Base-by-base conservation (phyloP, 1,140 invertebrate genomes). In the Caenorhabditis latens region DNA sequence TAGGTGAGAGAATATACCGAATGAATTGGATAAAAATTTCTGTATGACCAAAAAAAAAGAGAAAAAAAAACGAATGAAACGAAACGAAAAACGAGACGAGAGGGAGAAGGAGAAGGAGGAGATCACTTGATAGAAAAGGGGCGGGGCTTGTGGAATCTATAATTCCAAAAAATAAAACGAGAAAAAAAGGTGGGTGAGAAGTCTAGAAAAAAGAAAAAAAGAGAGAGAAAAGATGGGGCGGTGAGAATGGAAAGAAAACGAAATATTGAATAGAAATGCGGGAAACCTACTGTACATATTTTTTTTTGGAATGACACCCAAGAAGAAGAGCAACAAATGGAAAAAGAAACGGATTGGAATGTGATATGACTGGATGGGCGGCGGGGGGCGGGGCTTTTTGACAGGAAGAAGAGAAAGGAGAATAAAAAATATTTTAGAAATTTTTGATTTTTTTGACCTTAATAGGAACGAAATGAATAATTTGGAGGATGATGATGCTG, bases 221-320 rank as follows among this genome's bases (percentile, higher is more conserved):
- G 24, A 43, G 67, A 65, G 67, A 71, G 67, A 42, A 71, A 46
- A 46, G 14, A 46, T 16, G 24, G 32, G 9, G 61, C 24, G 32
- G 32, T 32, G 14, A 40, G 40, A 46, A 46, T 46, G 16, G 19
- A 71, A 71, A 5, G 65, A 46, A 46, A 46, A 71, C 8, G 65
- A 71, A 71, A 71, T 32, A 71, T 71, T 71, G 65, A 46, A 43
- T 71, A 71, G 42, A 71, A 46, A 71, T 71, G 65, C 65, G 43
- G 43, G 21, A 24, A 61, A 42, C 21, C 63, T 65, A 65, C 63
- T 40, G 24, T 71, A 24, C 21, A 71, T n/a, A 58, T 58, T 58
- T 7, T 16, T 19, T 19, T 2, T 46, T 16, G 65, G 65, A 71
- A 71, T 71, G 40, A 46, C 40, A 71, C 65, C 65, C 65, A 71